Evolutionary conservation across 64 coral and sea anemone species (phyloP), one percentile per base, ranked within the genome.

Genomic region (Acropora tenuis): DNA sequence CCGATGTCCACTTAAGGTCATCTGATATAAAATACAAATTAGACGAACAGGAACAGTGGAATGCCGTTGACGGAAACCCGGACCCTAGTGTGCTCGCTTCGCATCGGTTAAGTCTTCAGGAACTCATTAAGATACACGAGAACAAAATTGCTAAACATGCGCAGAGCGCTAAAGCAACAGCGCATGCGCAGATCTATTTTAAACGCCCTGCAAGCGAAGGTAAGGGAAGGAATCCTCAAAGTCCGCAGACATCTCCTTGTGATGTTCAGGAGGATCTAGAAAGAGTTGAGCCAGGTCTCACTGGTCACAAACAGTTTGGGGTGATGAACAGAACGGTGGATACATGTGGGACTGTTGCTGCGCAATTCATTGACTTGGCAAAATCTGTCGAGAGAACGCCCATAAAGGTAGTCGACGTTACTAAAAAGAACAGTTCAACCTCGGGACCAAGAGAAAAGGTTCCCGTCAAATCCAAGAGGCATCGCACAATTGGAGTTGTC

Each of bases 61-160:
- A 58, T 19, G 3, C 3, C 43, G 66, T 69, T 10, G 43, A 85
- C 45, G 82, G 65, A 9, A 10, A 41, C 40, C 61, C 66, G 72
- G 82, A 47, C 74, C 55, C 74, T 82, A 60, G 90, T 79, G 66
- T 90, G 74, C 81, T 93, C 69, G 81, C 91, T 50, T 94, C 92
- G n/a, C 92, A 97, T 79, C 79, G 95, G n/a, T 79, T 97, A 72
- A 97, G 95, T 77, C 89, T 97, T 52, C 95, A 97, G 60, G 95
- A 97, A 82, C 92, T 97, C 52, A 97, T 97, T n/a, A 77, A 87
- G 15, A 73, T 97, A 16, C 95, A 97, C 17, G 95, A 97, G 59
- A 84, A 97, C 47, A 77, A 82, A 90, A 97, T 97, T 65, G 95
- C 95, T 41, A 91, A 67, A 20, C 95, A 97, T 43, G 84, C 95